Evolutionary conservation across 2,113 vertebrate genomes (phyloP), one percentile per base, ranked within the genome.

Genomic region (Tachycineta bicolor): DNA sequence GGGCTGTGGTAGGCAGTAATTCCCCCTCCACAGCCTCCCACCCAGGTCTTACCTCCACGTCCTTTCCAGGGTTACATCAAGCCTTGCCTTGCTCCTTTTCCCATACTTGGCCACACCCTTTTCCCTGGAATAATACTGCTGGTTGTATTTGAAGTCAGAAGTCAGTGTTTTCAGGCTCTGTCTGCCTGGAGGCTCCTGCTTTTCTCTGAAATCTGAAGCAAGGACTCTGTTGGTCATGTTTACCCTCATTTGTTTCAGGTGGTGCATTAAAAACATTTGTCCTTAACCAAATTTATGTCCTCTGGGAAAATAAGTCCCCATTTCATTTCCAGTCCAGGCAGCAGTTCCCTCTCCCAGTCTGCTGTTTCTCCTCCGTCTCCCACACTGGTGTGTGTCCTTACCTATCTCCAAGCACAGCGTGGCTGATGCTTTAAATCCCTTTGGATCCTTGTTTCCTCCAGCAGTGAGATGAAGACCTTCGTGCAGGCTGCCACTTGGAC

Each of bases 11-110:
- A 15, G 65, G 56, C 17, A 23, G 33, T 20, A 69, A 34, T 63
- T 46, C 6, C 52, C 13, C 28, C 37, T 6, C 0, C 7, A 4
- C 47, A 68, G 20, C 21, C 25, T 39, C 23, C 29, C 39, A 11
- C 23, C 5, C n/a, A n/a, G 4, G 14, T 80, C 34, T 67, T 22
- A 37, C 18, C 19, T 33, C 14, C 49, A 41, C 26, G 12, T 76
- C 62, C 50, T 81, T 67, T 53, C 37, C 43, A 43, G 56, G 39
- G 14, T 68, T 68, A 33, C 22, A 11, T 16, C 1, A 1, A n/a
- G 13, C 37, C 18, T 50, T 18, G 28, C 14, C 13, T 56, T 74
- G 50, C 33, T 81, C 43, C 62, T 77, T 89, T 56, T 28, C 24
- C 20, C 24, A 6, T 9, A 29, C 23, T 6, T 68, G 25, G 23